These are phyloP conservation scores for Scaptomyza caliginosa DNA, from an alignment of 2,888 invertebrate genomes.

Conservation along the genomic window DNA sequence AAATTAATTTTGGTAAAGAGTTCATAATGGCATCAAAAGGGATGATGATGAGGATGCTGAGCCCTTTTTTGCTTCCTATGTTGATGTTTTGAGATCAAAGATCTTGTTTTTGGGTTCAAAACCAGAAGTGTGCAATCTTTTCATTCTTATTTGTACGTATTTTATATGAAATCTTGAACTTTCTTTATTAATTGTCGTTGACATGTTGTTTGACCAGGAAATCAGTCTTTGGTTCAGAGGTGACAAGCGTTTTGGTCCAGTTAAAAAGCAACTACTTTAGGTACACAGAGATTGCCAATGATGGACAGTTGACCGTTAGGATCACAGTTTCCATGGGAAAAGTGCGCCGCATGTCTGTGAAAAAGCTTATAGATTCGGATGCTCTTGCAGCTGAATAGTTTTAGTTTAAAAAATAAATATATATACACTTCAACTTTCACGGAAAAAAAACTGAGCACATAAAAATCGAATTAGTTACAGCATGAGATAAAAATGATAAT, in stretches of 20 bases:
- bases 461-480: conserved; percentile 82
- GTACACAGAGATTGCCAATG: conserved; percentile 22
- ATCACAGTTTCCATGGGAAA: conserved; percentile 1
- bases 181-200: conserved; percentile 69
- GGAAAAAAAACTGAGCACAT: conserved; percentile 44
- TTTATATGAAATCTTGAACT: conserved; percentile 62
- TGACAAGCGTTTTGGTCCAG: conserved; percentile 68
- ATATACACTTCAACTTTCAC: no score
- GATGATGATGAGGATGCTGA: conserved; percentile 31
- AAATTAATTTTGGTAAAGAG: conserved; percentile 64
- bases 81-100: conserved; percentile 61
- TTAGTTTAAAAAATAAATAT: no score
- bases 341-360: conserved; percentile 1
- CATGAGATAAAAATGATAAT: conserved; percentile 76
- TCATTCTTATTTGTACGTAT: conserved; percentile 12
- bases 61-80: conserved; percentile 16
- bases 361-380: no score
- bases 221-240: conserved; percentile 52
- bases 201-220: conserved; percentile 43
- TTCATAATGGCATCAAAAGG: conserved; percentile 46
- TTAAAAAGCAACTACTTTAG: conserved; percentile 28
- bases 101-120: conserved; percentile 44
- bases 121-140: conserved; percentile 49
- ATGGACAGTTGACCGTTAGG: conserved; percentile 76
- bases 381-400: no score